Percentiles rank a stretch among this genome's conserved stretches.
Conservation (phyloP, 2,888 invertebrate species). For the Nemotelus nigrinus region DNA sequence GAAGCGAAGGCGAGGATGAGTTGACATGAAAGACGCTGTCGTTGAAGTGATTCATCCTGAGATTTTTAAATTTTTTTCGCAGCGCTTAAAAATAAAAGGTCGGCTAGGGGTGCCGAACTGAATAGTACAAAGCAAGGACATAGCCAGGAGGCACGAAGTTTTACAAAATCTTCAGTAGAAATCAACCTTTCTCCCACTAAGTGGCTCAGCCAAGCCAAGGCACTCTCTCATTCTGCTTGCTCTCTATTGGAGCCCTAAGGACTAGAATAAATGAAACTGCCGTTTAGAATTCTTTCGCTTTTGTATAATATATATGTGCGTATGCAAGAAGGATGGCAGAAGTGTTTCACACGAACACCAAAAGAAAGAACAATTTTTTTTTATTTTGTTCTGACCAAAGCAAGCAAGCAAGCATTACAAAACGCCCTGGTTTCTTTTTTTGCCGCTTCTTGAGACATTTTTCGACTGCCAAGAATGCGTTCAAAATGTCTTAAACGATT, state of each 20-base stretch:
- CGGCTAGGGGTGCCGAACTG: constrained; percentile 44
- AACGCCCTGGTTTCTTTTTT: constrained; percentile 11
- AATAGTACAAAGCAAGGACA: constrained; percentile 22
- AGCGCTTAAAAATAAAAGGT: constrained; percentile 48
- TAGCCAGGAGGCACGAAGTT: constrained; percentile 39
- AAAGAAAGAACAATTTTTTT: constrained; percentile 39
- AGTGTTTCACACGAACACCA: constrained; percentile 37
- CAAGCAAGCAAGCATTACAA: background rate
- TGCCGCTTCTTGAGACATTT: constrained; percentile 26
- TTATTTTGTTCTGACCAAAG: constrained; percentile 16
- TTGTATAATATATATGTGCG: constrained; percentile 12
- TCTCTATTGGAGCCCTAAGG: constrained; percentile 38
- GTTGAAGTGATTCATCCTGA: constrained; percentile 44
- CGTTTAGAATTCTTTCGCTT: constrained; percentile 45
- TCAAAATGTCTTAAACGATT: constrained; percentile 44
- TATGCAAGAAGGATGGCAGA: background rate
- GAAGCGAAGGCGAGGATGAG: background rate
- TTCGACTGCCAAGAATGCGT: constrained; percentile 43
- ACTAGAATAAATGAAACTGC: constrained; percentile 47
- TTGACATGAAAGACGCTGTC: constrained; percentile 44
- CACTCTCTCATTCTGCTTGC: background rate
- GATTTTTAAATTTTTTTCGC: constrained; percentile 42
- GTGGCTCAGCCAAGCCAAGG: constrained; percentile 25
- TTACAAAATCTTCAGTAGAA: constrained; percentile 28
- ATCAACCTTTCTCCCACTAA: constrained; percentile 37